Evolutionary conservation across 2,113 vertebrate species (phyloP).

Genomic region (Cyanistes caeruleus): DNA sequence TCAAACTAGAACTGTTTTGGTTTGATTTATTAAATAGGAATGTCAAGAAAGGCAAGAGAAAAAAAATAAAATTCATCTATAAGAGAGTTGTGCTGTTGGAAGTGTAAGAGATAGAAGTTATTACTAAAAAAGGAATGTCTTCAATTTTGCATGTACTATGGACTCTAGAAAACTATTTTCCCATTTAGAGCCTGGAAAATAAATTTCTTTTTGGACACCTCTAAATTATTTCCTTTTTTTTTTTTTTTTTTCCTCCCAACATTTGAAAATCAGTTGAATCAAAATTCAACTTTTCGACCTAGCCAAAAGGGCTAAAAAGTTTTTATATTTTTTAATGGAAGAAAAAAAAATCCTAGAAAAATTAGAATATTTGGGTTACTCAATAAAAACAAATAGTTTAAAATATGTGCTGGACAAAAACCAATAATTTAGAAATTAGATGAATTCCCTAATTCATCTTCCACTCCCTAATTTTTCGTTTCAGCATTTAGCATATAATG

Average conservation of each 20-base stretch:
- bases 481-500: background rate
- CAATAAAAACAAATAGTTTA: background rate
- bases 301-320: background rate
- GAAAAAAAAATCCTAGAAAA: background rate
- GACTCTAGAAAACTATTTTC: background rate
- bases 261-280: background rate
- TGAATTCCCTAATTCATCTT: too few relatives aligned
- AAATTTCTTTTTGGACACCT: accelerated
- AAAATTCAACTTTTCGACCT: background rate
- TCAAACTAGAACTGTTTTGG: background rate
- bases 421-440: background rate
- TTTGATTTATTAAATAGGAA: background rate
- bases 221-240: background rate
- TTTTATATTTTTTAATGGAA: background rate
- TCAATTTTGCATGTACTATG: background rate
- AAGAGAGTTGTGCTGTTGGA: background rate
- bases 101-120: background rate
- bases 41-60: background rate
- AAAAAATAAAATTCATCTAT: background rate
- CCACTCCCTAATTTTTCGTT: background rate
- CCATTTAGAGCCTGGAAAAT: background rate
- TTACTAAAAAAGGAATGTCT: background rate
- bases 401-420: background rate
- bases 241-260: accelerated
- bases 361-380: background rate